A percentile compares a stretch with the other conserved stretches of the same genome.
Evolutionary conservation across 2,797 vertebrate species (phyloP).

Genomic region (Hyperoplus immaculatus): DNA sequence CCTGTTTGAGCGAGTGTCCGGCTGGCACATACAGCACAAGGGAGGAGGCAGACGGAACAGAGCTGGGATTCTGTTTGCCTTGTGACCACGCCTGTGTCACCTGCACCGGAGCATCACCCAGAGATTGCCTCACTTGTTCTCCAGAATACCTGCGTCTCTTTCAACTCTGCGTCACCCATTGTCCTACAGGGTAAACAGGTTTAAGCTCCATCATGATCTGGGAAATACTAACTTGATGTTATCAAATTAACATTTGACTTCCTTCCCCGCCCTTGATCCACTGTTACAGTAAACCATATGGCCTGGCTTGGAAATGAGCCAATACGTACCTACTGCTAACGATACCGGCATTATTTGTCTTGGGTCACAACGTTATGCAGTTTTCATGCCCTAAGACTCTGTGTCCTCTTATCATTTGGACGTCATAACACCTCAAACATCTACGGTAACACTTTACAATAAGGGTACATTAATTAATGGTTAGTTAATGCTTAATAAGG

Average conservation of each 20-base stretch:
- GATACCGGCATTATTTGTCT: too few relatives aligned
- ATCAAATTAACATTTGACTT: background rate
- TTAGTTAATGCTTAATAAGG: too few relatives aligned
- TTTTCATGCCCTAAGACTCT: too few relatives aligned
- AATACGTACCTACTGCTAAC: background rate
- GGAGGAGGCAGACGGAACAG: constrained; percentile 82
- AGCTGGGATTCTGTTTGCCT: constrained; percentile 82
- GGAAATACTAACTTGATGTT: constrained; percentile 8
- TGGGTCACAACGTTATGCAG: too few relatives aligned
- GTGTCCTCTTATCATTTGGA: too few relatives aligned
- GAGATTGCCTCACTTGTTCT: constrained; percentile 85
- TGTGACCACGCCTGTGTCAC: constrained; percentile 83
- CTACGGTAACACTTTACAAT: too few relatives aligned
- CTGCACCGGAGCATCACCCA: constrained; percentile 80
- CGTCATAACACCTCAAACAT: too few relatives aligned
- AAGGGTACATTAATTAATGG: too few relatives aligned
- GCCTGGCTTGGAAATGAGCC: background rate
- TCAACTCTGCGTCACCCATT: constrained; percentile 84
- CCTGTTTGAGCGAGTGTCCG: constrained; percentile 82
- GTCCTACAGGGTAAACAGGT: constrained; percentile 81
- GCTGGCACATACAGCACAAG: constrained; percentile 75
- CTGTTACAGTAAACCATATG: background rate
- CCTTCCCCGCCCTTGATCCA: background rate
- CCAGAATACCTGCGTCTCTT: constrained; percentile 81
- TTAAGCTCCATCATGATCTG: too few relatives aligned